Conservation (phyloP, 53 echinoderm and acorn worm species). For the Mesocentrotus franciscanus region DNA sequence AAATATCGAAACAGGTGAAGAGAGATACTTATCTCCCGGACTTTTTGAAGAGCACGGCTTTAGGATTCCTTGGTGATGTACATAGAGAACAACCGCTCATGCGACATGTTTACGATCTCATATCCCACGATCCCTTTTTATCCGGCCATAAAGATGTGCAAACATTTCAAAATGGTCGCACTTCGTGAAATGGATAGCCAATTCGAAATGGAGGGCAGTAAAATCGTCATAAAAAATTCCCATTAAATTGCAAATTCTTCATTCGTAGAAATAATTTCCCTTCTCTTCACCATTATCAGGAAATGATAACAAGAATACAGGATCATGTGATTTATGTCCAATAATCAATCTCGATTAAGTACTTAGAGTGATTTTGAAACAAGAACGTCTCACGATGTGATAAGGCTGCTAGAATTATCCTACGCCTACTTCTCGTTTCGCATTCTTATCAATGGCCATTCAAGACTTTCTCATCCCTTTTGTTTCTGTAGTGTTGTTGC, state of each 20-base stretch:
- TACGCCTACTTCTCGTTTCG: background rate
- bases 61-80: background rate
- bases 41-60: constrained; percentile 30
- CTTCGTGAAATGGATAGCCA: background rate
- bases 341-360: background rate
- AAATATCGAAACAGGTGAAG: constrained; percentile 34
- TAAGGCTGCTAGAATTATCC: no score
- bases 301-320: background rate
- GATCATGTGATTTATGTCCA: background rate
- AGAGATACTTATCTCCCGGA: background rate
- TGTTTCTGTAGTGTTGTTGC: no score
- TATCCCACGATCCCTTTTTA: background rate
- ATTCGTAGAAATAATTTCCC: background rate
- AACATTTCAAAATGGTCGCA: background rate
- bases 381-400: background rate
- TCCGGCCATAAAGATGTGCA: constrained; percentile 15
- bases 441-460: background rate
- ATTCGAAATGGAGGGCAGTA: background rate
- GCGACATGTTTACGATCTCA: constrained; percentile 6
- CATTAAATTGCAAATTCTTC: background rate
- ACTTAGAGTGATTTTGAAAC: background rate
- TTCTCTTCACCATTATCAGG: background rate
- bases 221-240: background rate
- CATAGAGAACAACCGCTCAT: background rate
- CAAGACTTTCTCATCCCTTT: background rate